Conservation (phyloP, 2,888 invertebrate genomes). For the Rotaria magnacalcarata region DNA sequence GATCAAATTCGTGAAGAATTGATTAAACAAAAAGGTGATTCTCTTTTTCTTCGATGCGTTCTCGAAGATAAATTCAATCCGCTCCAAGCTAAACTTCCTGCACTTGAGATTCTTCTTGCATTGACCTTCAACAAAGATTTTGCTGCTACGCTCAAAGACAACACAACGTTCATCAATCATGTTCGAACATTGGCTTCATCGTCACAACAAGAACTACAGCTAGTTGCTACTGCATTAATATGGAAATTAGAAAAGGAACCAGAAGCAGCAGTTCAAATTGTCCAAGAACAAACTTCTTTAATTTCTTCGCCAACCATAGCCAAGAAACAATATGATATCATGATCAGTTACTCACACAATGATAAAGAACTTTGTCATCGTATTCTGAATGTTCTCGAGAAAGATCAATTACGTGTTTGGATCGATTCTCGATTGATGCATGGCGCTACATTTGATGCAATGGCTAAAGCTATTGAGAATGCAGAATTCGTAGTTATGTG, state of each 20-base stretch:
- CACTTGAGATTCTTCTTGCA: neutral
- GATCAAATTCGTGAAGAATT: conserved; percentile 6
- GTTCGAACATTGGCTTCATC: neutral
- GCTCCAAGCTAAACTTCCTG: neutral
- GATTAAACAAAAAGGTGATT: neutral
- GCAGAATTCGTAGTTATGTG: neutral
- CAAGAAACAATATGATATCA: neutral
- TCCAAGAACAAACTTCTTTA: neutral
- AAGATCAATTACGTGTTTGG: neutral
- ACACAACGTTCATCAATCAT: neutral
- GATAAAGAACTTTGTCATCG: neutral
- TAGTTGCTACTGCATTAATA: neutral
- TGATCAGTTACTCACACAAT: neutral
- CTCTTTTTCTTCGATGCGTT: neutral
- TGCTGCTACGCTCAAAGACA: neutral
- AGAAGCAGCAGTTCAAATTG: neutral
- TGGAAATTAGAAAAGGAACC: conserved; percentile 16
- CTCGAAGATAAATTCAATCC: neutral
- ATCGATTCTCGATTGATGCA: neutral
- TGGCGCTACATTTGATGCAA: neutral
- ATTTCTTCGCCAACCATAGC: neutral
- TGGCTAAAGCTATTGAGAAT: conserved; percentile 11
- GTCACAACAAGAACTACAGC: neutral
- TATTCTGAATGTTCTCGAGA: neutral
- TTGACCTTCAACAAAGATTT: neutral